These are phyloP conservation scores for Bombus polaris DNA, from an alignment of 1,140 invertebrate genomes.

Conservation along the genomic window DNA sequence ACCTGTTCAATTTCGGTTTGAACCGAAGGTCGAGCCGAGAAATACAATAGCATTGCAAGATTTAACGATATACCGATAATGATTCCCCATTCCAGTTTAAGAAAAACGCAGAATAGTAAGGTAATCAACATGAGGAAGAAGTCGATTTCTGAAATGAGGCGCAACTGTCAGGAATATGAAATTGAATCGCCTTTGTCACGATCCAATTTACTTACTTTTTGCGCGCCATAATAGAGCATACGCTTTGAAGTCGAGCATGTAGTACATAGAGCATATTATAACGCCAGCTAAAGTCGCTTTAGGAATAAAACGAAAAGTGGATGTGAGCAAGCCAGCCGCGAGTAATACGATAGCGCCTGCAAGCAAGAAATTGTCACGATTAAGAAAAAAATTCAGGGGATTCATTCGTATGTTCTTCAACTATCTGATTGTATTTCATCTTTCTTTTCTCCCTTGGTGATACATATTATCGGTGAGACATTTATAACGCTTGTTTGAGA, in stretches of 20 bases:
- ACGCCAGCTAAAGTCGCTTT: constrained; percentile 88
- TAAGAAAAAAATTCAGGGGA: neutral
- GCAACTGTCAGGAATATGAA: neutral
- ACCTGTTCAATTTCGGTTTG: constrained; percentile 75
- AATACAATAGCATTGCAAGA: constrained; percentile 85
- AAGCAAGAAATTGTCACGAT: neutral
- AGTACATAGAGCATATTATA: constrained; percentile 89
- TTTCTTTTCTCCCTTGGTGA: no score
- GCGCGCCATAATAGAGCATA: constrained; percentile 90
- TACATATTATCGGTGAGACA: no score
- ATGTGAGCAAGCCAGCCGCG: constrained; percentile 86
- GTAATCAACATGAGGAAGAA: constrained; percentile 85
- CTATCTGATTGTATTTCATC: no score
- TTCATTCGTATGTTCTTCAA: neutral
- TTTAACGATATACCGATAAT: constrained; percentile 86
- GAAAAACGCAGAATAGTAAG: constrained; percentile 84
- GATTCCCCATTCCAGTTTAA: constrained; percentile 89
- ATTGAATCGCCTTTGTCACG: neutral
- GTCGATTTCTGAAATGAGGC: constrained; percentile 84
- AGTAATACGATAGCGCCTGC: constrained; percentile 87
- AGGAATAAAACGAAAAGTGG: constrained; percentile 89
- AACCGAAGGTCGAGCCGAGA: constrained; percentile 84
- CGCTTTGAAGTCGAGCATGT: constrained; percentile 90
- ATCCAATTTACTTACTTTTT: constrained; percentile 85
- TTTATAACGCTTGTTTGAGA: no score